Conservation (phyloP, 2,797 vertebrate species). For the Leptoclinus maculatus region DNA sequence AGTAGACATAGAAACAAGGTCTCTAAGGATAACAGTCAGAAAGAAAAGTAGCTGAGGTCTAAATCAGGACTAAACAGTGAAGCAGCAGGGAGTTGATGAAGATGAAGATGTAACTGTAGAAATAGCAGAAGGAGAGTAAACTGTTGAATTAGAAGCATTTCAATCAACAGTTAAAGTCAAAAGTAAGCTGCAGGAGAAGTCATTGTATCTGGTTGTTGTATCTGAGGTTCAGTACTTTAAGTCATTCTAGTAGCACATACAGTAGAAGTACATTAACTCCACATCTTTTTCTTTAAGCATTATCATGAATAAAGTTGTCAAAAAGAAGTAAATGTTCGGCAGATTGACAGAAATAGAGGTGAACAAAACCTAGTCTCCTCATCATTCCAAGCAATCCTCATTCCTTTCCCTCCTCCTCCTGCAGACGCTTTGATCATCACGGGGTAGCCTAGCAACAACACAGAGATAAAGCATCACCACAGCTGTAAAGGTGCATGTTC, state of each 20-base stretch:
- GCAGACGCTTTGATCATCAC: conserved; percentile 99
- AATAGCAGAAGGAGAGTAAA: not conserved
- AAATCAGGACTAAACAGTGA: not conserved
- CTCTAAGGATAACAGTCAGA: not conserved
- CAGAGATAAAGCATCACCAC: not conserved
- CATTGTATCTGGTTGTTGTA: not conserved
- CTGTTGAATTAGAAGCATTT: not conserved
- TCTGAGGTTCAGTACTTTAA: not conserved
- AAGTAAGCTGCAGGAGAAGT: not conserved
- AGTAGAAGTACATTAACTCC: not conserved
- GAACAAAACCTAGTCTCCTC: conserved; percentile 94
- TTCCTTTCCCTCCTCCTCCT: conserved; percentile 92
- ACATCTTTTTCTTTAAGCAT: not conserved
- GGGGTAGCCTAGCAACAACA: conserved; percentile 89
- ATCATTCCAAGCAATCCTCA: conserved; percentile 97
- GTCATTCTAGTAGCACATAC: not conserved
- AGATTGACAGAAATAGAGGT: not conserved
- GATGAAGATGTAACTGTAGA: not conserved
- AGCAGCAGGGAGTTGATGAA: not conserved
- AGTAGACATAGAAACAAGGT: not conserved
- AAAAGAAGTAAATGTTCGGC: not conserved
- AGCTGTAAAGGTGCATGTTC: not conserved
- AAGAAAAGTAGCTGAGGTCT: not conserved
- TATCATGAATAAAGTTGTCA: not conserved
- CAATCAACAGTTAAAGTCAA: not conserved